Conservation (phyloP, 2,888 invertebrate genomes). For the Tipula lateralis region DNA sequence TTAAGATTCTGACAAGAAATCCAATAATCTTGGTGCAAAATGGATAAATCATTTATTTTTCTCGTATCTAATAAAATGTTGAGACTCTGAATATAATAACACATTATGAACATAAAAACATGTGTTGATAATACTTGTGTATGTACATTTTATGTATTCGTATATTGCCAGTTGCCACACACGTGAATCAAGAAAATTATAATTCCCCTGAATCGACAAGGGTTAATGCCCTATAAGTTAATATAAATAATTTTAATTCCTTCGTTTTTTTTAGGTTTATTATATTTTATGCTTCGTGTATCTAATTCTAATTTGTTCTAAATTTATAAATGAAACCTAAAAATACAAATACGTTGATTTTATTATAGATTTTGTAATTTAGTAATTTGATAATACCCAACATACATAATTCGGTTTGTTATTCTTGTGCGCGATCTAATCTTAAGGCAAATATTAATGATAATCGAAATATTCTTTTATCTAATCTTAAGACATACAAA, state of each 20-base stretch:
- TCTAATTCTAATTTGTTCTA: background rate
- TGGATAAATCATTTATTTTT: background rate
- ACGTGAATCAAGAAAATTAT: background rate
- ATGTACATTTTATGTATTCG: background rate
- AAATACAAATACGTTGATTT: background rate
- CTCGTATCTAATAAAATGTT: background rate
- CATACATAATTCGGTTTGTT: background rate
- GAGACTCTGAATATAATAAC: background rate
- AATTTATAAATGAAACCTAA: background rate
- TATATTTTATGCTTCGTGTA: background rate
- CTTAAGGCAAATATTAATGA: background rate
- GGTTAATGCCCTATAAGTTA: background rate
- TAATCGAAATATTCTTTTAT: background rate
- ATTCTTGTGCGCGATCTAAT: background rate
- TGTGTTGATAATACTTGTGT: too few relatives aligned
- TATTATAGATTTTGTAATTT: background rate
- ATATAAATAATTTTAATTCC: background rate
- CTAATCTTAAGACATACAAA: background rate
- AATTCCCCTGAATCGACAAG: background rate
- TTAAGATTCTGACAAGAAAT: background rate
- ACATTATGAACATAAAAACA: too few relatives aligned
- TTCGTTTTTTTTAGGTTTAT: background rate
- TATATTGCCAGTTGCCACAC: background rate
- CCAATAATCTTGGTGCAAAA: background rate
- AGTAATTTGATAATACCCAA: background rate